Evolutionary conservation across 1,140 invertebrate species (phyloP), one percentile per base, ranked within the genome.

Genomic region (Diachasma alloeum): DNA sequence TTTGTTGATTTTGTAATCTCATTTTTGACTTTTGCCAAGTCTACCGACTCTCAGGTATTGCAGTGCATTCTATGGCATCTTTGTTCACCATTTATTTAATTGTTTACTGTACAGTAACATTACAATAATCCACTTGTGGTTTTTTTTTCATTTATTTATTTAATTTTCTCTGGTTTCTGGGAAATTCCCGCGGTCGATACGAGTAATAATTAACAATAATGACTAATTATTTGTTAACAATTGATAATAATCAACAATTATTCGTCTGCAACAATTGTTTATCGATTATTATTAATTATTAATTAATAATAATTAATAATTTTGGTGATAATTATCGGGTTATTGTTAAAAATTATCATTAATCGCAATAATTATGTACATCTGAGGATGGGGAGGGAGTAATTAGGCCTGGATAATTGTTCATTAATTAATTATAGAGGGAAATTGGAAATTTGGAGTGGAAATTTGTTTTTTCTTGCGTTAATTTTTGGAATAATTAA

Each of bases 71-170:
- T 80, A 78, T 72, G 71, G 72, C 36, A 19, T 39, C 71, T 63
- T 78, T 78, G 81, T 79, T 82, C 82, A 84, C 48, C 82, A 79
- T 63, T 82, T 74, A 59, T 66, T 68, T 37, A 17, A 39, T 68
- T 68, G 15, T 80, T 83, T 42, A 81, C 83, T 85, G 83, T 85
- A 85, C 84, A 86, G 81, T 86, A 86, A 86, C 83, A 83, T 86
- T 86, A 86, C 80, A 81, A 83, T 85, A 87, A 81, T 82, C 72
- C 79, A 86, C 79, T 83, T 82, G 71, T 80, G 76, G 78, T 37
- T 85, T 75, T 48, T 19, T 73, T 31, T 70, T 19, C n/a, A 11
- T 46, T 11, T 73, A 37, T 72, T 70, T 66, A 46, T 74, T 53
- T 39, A 42, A 68, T 53, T 48, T 75, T 39, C 66, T 72, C 37